Conservation (phyloP, 2,888 invertebrate genomes). For the Seladonia tumulorum region DNA sequence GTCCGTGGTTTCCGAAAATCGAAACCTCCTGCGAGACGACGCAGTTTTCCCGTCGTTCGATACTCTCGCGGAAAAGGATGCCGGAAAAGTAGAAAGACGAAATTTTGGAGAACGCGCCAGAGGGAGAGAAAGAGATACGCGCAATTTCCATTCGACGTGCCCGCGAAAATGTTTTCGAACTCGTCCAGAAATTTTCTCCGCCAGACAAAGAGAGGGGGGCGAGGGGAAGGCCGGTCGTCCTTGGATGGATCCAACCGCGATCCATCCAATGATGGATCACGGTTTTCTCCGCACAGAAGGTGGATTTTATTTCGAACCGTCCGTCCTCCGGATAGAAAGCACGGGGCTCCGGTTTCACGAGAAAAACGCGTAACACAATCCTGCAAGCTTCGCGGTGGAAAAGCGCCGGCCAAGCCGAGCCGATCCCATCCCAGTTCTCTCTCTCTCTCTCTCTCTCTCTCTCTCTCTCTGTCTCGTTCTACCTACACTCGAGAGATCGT, state of each 20-base stretch:
- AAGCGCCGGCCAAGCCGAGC: slow-evolving; percentile 42
- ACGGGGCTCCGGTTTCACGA: slow-evolving; percentile 64
- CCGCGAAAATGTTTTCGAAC: background rate
- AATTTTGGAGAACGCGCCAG: background rate
- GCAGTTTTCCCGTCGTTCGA: slow-evolving; percentile 14
- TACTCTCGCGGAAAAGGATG: slow-evolving; percentile 1
- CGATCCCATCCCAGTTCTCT: background rate
- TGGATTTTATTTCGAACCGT: slow-evolving; percentile 64
- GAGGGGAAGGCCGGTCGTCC: background rate
- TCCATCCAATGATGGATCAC: slow-evolving; percentile 1
- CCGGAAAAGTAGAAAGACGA: background rate
- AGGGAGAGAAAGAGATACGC: background rate
- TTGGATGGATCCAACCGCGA: slow-evolving; percentile 4
- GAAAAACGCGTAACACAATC: slow-evolving; percentile 65
- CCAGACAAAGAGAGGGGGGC: background rate
- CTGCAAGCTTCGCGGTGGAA: slow-evolving; percentile 64
- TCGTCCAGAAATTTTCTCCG: background rate
- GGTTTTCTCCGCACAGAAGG: slow-evolving; percentile 5
- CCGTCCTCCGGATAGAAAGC: slow-evolving; percentile 54
- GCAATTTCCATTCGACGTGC: background rate
- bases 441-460: background rate
- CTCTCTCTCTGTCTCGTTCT: background rate
- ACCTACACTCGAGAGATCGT: background rate
- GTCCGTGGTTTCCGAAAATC: slow-evolving; percentile 14
- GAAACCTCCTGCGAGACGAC: slow-evolving; percentile 8